These are phyloP conservation scores for Sphaerodactylus townsendi DNA, from an alignment of 2,113 vertebrate genomes.

Conservation along the genomic window DNA sequence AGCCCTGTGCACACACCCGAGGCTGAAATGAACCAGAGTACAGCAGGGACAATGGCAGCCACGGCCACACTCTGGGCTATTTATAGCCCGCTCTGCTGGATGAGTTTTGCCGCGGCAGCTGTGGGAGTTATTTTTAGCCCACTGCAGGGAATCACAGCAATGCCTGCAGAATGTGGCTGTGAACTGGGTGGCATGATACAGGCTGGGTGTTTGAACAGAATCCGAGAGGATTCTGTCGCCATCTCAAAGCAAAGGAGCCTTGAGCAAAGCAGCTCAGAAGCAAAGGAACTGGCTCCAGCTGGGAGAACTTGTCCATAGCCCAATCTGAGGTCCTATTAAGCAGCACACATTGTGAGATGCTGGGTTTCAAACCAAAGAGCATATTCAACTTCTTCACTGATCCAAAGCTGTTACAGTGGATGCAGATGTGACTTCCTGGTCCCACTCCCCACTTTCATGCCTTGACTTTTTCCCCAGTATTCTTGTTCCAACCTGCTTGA, in stretches of 20 bases:
- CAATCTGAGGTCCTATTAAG: not conserved
- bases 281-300: not conserved
- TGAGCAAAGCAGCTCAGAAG: not conserved
- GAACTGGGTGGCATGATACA: not conserved
- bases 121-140: constrained; percentile 63
- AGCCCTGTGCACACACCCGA: not conserved
- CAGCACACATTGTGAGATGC: not conserved
- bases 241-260: not conserved
- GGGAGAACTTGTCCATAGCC: not conserved
- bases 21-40: not conserved
- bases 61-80: constrained; percentile 29
- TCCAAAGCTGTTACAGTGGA: too few relatives aligned
- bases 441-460: too few relatives aligned
- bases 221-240: not conserved
- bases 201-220: constrained; percentile 31
- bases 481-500: not conserved
- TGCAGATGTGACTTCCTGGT: not conserved
- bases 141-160: constrained; percentile 52
- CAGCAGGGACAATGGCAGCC: not conserved
- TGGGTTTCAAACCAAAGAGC: not conserved
- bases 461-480: not conserved
- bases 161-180: constrained; percentile 10
- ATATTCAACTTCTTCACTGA: not conserved
- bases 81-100: constrained; percentile 37
- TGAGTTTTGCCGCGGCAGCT: constrained; percentile 50